Conservation (phyloP, 2,888 invertebrate species). For the Myathropa florea region DNA sequence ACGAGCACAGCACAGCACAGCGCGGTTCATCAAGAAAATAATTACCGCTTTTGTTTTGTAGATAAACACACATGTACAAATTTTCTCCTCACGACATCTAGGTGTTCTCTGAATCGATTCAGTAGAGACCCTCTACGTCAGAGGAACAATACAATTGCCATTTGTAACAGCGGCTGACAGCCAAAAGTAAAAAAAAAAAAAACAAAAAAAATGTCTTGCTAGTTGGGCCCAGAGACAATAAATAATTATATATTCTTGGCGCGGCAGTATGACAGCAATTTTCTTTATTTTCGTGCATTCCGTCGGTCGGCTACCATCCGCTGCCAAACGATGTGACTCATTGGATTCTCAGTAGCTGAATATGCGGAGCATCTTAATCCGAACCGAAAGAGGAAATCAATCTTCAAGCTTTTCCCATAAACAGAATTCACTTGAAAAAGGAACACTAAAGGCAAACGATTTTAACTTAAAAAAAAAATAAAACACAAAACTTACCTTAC, state of each 20-base stretch:
- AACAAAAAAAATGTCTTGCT: conserved; percentile 17
- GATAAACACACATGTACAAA: neutral
- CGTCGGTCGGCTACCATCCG: conserved; percentile 15
- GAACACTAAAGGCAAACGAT: neutral
- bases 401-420: conserved; percentile 27
- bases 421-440: neutral
- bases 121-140: conserved; percentile 19
- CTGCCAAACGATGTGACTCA: conserved; percentile 52
- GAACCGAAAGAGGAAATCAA: conserved; percentile 46
- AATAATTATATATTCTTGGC: conserved; percentile 62
- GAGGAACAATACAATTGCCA: conserved; percentile 27
- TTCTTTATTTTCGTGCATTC: conserved; percentile 39
- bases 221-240: conserved; percentile 49
- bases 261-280: conserved; percentile 25
- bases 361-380: conserved; percentile 34
- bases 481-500: conserved; percentile 85
- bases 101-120: conserved; percentile 9
- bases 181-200: conserved; percentile 38
- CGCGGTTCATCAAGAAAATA: conserved; percentile 9
- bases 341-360: conserved; percentile 7
- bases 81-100: conserved; percentile 13
- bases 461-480: neutral
- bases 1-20: neutral
- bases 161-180: conserved; percentile 15
- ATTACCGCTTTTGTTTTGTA: conserved; percentile 14